phyloP scores from a whole-genome alignment of 2,113 vertebrate genomes.

The Gila orcuttii region DNA sequence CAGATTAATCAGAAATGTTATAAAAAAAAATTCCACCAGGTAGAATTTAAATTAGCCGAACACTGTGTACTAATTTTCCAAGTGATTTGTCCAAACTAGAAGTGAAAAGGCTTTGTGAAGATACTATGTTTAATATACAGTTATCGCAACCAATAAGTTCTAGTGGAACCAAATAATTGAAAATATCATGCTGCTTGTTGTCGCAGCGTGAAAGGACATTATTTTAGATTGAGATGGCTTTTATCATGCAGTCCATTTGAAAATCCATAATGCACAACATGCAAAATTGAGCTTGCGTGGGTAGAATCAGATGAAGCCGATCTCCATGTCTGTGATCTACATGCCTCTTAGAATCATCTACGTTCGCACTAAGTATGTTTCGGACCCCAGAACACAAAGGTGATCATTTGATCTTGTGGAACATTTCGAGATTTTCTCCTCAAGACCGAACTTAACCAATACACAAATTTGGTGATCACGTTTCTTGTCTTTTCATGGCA shows the following conservation, averaged over 20 bases:
- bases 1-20: not conserved
- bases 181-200: too few species aligned
- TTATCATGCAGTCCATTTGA: not conserved
- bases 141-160: too few species aligned
- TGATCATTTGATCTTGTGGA: not conserved
- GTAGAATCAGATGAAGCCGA: too few species aligned
- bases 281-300: too few species aligned
- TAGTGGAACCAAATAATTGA: too few species aligned
- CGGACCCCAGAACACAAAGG: too few species aligned
- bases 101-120: too few species aligned
- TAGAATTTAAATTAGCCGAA: not conserved
- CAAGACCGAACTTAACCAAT: not conserved
- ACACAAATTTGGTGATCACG: not conserved
- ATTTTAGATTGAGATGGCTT: not conserved
- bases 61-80: not conserved
- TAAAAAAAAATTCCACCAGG: too few species aligned
- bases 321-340: too few species aligned
- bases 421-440: not conserved
- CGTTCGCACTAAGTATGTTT: not conserved
- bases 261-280: not conserved
- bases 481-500: constrained; percentile 20
- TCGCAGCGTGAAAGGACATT: too few species aligned
- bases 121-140: too few species aligned
- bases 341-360: not conserved
- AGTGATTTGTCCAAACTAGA: too few species aligned